phyloP scores from a whole-genome alignment of 2,797 vertebrate species.

The Oreortyx pictus region DNA sequence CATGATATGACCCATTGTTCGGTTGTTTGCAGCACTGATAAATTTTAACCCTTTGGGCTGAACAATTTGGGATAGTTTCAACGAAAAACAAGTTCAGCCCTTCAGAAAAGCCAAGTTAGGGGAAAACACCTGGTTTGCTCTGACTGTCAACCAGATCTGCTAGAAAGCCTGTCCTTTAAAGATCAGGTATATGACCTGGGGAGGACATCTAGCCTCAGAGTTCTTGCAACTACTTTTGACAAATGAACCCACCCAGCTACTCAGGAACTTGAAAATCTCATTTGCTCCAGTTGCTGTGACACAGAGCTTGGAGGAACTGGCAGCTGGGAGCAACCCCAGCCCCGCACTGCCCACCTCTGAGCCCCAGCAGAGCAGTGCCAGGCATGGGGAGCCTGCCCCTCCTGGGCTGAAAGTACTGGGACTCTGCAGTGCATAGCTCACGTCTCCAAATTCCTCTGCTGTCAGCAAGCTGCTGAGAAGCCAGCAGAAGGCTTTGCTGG shows the following conservation, averaged over 20 bases:
- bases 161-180: background rate
- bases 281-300: background rate
- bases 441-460: background rate
- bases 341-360: background rate
- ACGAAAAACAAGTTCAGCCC: background rate
- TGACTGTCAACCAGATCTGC: background rate
- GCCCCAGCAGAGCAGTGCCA: accelerated
- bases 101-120: background rate
- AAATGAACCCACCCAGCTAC: background rate
- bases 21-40: background rate
- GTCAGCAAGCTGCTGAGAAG: background rate
- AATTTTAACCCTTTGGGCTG: conserved; percentile 49
- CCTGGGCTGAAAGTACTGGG: background rate
- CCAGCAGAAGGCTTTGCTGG: background rate
- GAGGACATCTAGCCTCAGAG: background rate
- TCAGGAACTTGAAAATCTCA: accelerated
- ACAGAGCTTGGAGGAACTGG: background rate
- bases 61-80: background rate
- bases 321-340: background rate
- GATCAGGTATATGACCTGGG: background rate
- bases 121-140: background rate
- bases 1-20: conserved; percentile 70
- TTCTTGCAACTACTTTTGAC: accelerated
- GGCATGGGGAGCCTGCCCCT: background rate
- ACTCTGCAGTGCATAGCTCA: background rate